Base-by-base conservation (phyloP, 2,113 vertebrate species). In the Etheostoma cragini region DNA sequence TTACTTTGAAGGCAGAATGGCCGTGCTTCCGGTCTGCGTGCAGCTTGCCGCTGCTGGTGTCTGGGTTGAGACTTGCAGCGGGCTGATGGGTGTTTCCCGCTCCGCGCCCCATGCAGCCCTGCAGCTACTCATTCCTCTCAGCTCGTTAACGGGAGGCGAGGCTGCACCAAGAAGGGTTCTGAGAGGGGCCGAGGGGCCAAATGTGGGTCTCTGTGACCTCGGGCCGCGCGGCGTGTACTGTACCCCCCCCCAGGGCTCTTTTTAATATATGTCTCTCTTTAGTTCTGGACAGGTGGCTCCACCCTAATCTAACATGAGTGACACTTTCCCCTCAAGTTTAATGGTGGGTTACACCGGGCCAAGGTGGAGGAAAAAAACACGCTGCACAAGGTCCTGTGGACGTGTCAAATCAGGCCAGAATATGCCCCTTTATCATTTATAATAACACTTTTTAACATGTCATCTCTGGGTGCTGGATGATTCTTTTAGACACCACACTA, bases 121-220 rank as follows among this genome's bases (percentile, higher is more conserved):
- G 86, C 78, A 89, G 88, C 87, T 86, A 88, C 76, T 92, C 93
- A 92, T 92, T 92, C 89, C 80, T 88, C 72, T 45, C 8, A 50
- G 70, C 74, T 83, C 35, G 14, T 84, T 84, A 78, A 85, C 88
- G 80, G 33, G 78, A 83, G 86, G 84, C 50, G 81, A 83, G 88
- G 85, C 85, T 17, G 71, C 78, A 81, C 50, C 84, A 73, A 85
- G 76, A 82, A 82, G 81, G 46, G 35, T 57, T 42, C 50, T 50
- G 56, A 65, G 63, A 78, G 74, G 5, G 38, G 46, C 62, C 49
- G 72, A 42, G 45, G 78, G 58, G 47, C 42, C n/a, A 64, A 0
- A 46, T 19, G 74, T 75, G 78, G 22, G 42, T 79, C 54, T 62
- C 4, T 64, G 64, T 69, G 57, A 69, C 86, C 76, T n/a, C 66